These are phyloP conservation scores for Haliclona indistincta DNA, from an alignment of 37 sponge, comb jelly and placozoan genomes.

Conservation along the genomic window DNA sequence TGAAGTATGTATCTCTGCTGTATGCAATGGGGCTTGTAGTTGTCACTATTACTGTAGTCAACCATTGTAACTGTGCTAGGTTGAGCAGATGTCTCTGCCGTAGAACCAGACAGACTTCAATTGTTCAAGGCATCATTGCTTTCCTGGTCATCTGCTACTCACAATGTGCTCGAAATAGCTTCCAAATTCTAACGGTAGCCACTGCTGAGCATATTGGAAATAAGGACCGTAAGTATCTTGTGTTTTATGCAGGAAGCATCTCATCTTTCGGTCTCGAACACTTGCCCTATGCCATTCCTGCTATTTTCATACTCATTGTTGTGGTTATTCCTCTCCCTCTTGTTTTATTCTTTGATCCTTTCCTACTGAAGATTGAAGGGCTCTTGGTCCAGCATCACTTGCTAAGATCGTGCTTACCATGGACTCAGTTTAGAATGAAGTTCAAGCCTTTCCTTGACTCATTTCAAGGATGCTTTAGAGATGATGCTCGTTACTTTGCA, in stretches of 20 bases:
- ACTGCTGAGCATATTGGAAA: not conserved
- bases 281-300: not conserved
- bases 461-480: not conserved
- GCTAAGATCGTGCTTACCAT: not conserved
- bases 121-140: slow-evolving; percentile 28
- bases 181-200: slow-evolving; percentile 24
- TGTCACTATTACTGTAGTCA: not conserved
- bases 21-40: slow-evolving; percentile 32
- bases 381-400: not conserved
- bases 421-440: not conserved
- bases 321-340: not conserved
- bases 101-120: not conserved
- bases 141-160: slow-evolving; percentile 46
- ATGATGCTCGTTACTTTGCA: not conserved
- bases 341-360: not conserved
- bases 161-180: slow-evolving; percentile 37
- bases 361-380: not conserved
- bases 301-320: not conserved
- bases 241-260: not conserved
- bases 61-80: not conserved
- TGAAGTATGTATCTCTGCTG: slow-evolving; percentile 40
- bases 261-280: not conserved
- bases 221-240: not conserved
- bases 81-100: not conserved
- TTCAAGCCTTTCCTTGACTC: not conserved